Conservation (phyloP, 1,140 invertebrate genomes). For the Ectropis grisescens region DNA sequence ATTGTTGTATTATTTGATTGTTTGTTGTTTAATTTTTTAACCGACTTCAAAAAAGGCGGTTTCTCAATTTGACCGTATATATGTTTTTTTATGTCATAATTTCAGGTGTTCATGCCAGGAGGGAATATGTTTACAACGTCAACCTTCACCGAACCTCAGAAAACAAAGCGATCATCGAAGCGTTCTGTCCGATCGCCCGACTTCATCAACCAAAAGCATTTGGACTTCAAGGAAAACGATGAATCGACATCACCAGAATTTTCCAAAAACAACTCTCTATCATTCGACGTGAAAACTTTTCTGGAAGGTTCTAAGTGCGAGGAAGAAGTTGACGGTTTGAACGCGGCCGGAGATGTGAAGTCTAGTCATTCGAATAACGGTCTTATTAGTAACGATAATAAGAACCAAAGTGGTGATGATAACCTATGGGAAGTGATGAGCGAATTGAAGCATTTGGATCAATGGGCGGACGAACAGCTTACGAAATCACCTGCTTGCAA, state of each 20-base stretch:
- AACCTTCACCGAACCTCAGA: slow-evolving; percentile 42
- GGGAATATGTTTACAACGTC: slow-evolving; percentile 28
- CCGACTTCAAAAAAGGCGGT: too few species aligned
- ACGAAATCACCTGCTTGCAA: slow-evolving; percentile 26
- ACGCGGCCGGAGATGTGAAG: slow-evolving; percentile 20
- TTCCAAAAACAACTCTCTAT: slow-evolving; percentile 52
- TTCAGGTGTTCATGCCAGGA: slow-evolving; percentile 59
- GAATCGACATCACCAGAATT: slow-evolving; percentile 36
- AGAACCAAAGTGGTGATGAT: slow-evolving; percentile 31
- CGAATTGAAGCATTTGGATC: slow-evolving; percentile 48
- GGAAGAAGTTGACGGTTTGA: slow-evolving; percentile 36
- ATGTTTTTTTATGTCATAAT: too few species aligned
- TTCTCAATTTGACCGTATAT: too few species aligned
- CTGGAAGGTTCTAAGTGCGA: slow-evolving; percentile 25
- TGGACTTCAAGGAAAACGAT: slow-evolving; percentile 50
- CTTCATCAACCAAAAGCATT: slow-evolving; percentile 36
- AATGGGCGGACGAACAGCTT: slow-evolving; percentile 56
- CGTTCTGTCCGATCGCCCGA: slow-evolving; percentile 23
- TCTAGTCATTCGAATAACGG: slow-evolving; percentile 20
- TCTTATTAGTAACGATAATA: slow-evolving; percentile 4
- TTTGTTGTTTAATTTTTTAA: too few species aligned
- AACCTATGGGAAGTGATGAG: slow-evolving; percentile 56
- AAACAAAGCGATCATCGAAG: slow-evolving; percentile 14
- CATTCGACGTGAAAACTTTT: slow-evolving; percentile 39
- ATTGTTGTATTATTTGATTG: too few species aligned